Evolutionary conservation across 2,113 vertebrate species (phyloP).

Genomic region (Chloropsis hardwickii): DNA sequence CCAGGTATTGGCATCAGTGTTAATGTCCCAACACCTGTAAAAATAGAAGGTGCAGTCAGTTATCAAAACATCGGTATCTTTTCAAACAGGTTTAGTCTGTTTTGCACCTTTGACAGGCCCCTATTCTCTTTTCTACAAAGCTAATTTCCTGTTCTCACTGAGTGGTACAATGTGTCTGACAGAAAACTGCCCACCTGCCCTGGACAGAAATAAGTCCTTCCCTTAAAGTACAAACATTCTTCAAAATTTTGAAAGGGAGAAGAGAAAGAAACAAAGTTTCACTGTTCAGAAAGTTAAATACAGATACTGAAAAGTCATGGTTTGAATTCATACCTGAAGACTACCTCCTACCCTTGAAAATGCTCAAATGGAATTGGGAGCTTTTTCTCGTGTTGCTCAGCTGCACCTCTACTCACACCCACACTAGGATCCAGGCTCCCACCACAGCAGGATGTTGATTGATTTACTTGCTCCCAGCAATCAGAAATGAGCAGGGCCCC

Average conservation of each 20-base stretch:
- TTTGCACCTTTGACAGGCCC: not conserved
- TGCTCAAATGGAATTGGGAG: not conserved
- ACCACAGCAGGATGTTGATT: not conserved
- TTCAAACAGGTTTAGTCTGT: not conserved
- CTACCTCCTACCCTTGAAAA: not conserved
- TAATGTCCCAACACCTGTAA: slow-evolving; percentile 91
- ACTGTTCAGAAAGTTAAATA: not conserved
- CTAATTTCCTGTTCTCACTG: not conserved
- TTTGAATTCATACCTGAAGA: not conserved
- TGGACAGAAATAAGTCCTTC: not conserved
- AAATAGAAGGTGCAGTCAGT: slow-evolving; percentile 28
- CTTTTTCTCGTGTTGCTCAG: not conserved
- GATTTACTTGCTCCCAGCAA: not conserved
- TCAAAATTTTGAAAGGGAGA: not conserved
- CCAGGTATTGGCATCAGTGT: slow-evolving; percentile 80
- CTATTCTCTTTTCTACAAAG: not conserved
- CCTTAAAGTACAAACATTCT: not conserved
- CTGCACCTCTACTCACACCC: not conserved
- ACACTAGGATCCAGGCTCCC: not conserved
- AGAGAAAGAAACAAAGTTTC: not conserved
- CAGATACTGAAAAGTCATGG: not conserved
- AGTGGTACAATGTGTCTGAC: not conserved
- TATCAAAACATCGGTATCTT: not conserved
- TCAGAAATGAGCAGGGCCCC: not conserved
- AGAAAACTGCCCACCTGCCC: not conserved